These are phyloP conservation scores for Macroteleia sp. DNA, from an alignment of 2,888 invertebrate species.

Conservation along the genomic window DNA sequence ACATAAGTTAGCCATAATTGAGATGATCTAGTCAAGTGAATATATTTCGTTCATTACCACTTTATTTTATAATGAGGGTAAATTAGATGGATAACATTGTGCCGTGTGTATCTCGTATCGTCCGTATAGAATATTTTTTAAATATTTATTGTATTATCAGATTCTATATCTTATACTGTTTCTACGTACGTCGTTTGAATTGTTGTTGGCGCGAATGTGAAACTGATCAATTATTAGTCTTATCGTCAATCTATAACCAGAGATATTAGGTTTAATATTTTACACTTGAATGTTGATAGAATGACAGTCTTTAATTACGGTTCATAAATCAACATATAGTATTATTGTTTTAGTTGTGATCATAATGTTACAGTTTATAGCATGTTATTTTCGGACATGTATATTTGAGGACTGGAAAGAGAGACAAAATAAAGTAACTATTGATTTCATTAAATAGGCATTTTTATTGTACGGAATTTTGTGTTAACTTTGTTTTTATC, in stretches of 20 bases:
- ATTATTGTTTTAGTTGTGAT: conserved; percentile 54
- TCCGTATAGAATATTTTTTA: conserved; percentile 65
- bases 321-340: conserved; percentile 22
- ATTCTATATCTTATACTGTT: conserved; percentile 66
- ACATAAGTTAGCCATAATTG: conserved; percentile 71
- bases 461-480: conserved; percentile 22
- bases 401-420: conserved; percentile 37
- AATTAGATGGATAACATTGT: conserved; percentile 48
- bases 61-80: conserved; percentile 42
- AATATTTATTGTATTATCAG: conserved; percentile 63
- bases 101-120: conserved; percentile 53
- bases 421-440: conserved; percentile 53
- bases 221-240: conserved; percentile 58
- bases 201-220: conserved; percentile 55
- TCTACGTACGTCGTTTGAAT: conserved; percentile 60
- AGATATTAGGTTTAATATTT: conserved; percentile 52
- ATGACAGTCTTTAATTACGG: conserved; percentile 29
- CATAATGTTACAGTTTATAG: conserved; percentile 29
- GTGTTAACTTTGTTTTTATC: background rate
- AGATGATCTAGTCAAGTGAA: conserved; percentile 82
- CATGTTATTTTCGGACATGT: conserved; percentile 34
- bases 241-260: conserved; percentile 48
- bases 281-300: conserved; percentile 52
- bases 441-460: conserved; percentile 38
- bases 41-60: conserved; percentile 48